Base-by-base conservation (phyloP, 1,140 invertebrate genomes). In the Drosophila rufa region DNA sequence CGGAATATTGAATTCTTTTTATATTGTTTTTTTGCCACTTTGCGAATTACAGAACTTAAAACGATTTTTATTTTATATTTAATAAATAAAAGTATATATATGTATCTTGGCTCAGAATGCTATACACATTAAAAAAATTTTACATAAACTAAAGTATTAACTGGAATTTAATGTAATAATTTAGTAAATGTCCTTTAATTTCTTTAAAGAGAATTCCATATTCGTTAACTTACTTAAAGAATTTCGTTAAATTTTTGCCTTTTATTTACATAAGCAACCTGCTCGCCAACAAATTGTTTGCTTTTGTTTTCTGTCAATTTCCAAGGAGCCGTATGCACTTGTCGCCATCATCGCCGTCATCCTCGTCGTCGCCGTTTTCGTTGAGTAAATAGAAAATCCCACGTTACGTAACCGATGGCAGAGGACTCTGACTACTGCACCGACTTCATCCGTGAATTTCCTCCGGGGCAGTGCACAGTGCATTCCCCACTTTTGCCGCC, bases 281-380 rank as follows among this genome's bases (percentile, higher is more conserved):
- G 79, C 69, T 81, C 66, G 68, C 73, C 78, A 78, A 81, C 84
- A 89, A 87, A 80, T 87, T 89, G 84, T 87, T 89, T 87, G 84
- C 78, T 68, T 87, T 90, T 90, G 85, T 90, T 89, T 90, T 89
- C 81, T 85, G 80, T 89, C 80, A 84, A 89, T 89, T 81, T 79
- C 69, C 66, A 66, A 81, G 64, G 78, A 84, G 78, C 69, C 66
- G 71, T 59, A 64, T 68, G 75, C 84, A 83, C 84, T 87, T 89
- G 84, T 89, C 83, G 64, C 80, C 83, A 79, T 86, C 82, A 59
- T 76, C 80, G 73, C 75, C 59, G 45, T 67, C 33, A 36, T 36
- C 33, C 81, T 85, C 80, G 82, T 80, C 83, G 53, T 75, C 83
- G 71, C 5, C 68, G 70, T 76, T 53, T 45, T 69, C 71, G 45